phyloP scores from a whole-genome alignment of 2,888 invertebrate species.

The Xestia sexstrigata region DNA sequence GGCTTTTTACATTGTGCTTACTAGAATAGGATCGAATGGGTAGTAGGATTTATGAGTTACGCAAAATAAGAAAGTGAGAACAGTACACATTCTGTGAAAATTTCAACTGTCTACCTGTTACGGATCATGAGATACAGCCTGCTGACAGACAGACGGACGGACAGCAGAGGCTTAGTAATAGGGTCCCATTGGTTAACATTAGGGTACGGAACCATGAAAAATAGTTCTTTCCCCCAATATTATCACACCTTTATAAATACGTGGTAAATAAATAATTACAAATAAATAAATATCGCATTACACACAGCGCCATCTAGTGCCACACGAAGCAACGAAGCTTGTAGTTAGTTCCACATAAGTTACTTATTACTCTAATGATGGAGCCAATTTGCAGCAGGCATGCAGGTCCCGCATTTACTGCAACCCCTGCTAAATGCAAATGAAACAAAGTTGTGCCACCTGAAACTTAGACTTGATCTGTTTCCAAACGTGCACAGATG shows the following conservation, averaged over 20 bases:
- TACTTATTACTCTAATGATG: slow-evolving; percentile 35
- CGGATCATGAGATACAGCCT: no score
- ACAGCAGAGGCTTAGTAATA: no score
- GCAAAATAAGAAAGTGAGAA: background rate
- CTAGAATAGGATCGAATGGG: background rate
- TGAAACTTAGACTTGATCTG: slow-evolving; percentile 59
- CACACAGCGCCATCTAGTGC: no score
- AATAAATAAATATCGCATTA: no score
- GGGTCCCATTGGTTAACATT: no score
- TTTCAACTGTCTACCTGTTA: no score
- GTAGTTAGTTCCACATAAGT: slow-evolving; percentile 1
- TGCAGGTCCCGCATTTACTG: slow-evolving; percentile 53
- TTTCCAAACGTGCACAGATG: slow-evolving; percentile 51
- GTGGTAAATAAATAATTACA: background rate
- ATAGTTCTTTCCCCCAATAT: background rate
- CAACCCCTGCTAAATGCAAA: slow-evolving; percentile 66
- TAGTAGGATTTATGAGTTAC: background rate
- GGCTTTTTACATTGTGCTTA: background rate
- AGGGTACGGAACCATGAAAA: no score
- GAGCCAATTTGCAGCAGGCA: slow-evolving; percentile 43
- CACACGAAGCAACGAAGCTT: no score
- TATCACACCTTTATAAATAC: background rate
- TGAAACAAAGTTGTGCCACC: slow-evolving; percentile 64
- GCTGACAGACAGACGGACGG: no score
- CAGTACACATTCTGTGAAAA: no score